Evolutionary conservation across 1,140 invertebrate genomes (phyloP).

Genomic region (Coenobita brevimanus): DNA sequence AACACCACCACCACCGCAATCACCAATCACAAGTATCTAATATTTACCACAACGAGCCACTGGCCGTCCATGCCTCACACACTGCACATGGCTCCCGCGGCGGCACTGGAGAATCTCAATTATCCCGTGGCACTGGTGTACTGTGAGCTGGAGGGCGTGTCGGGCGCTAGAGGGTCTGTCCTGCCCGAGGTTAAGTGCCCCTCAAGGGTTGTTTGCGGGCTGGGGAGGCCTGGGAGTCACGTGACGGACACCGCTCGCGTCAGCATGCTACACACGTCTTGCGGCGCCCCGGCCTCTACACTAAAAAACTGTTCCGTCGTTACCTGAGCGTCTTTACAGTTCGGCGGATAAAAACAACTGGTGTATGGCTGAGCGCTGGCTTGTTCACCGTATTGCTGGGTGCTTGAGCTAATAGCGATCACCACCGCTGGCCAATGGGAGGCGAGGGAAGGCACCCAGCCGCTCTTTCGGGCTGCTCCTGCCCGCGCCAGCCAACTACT

Average conservation of each 20-base stretch:
- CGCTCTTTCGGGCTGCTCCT: conserved; percentile 65
- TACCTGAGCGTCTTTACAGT: conserved; percentile 65
- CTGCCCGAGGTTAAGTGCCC: conserved; percentile 48
- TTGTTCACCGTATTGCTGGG: conserved; percentile 65
- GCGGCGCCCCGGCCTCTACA: conserved; percentile 41
- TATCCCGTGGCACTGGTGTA: conserved; percentile 61
- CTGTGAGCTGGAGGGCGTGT: conserved; percentile 36
- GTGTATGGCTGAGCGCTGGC: conserved; percentile 64
- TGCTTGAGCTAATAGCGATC: conserved; percentile 66
- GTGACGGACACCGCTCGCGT: conserved; percentile 50
- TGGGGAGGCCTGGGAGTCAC: conserved; percentile 24
- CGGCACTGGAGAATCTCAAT: conserved; percentile 54
- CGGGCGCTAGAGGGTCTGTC: conserved; percentile 36
- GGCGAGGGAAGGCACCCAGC: conserved; percentile 59
- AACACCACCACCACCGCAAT: conserved; percentile 47
- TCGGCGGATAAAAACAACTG: conserved; percentile 63
- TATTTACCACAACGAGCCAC: conserved; percentile 42
- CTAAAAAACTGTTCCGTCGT: conserved; percentile 64
- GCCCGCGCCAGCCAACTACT: conserved; percentile 68
- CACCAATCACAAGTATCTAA: conserved; percentile 58
- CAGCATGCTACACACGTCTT: conserved; percentile 60
- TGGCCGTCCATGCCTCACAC: conserved; percentile 50
- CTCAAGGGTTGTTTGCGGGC: conserved; percentile 57
- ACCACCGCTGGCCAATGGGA: conserved; percentile 60
- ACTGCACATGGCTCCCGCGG: conserved; percentile 29